Evolutionary conservation across 2,797 vertebrate genomes (phyloP), one percentile per base, ranked within the genome.

Genomic region (Dryobates pubescens): DNA sequence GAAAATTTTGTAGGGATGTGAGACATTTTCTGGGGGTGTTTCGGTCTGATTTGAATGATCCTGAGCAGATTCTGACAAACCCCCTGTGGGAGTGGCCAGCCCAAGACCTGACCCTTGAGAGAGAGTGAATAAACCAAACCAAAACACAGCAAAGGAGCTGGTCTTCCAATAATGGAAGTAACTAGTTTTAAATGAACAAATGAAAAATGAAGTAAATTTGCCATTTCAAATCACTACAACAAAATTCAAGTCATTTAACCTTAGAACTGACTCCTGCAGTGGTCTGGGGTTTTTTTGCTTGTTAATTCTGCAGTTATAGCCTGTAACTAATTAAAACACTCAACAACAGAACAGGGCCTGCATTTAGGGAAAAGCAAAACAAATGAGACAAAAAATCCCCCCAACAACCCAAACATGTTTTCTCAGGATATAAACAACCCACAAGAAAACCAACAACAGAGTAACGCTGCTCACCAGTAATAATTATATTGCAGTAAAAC

Each of bases 351-450:
- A 59, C 59, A 56, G 62, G 32, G 88, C 54, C 36, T 67, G 47
- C 29, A 57, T 51, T 79, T 5, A 69, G n/a, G 27, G 29, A 36
- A 69, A 86, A 73, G 27, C 41, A 57, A 84, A 94, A 92, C 24
- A 83, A 90, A 51, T 51, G 49, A 51, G 49, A 12, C n/a, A 86
- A 23, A 56, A 29, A 56, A 29, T 18, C 8, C 24, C 13, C 15
- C 27, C 13, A 30, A 49, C 58, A 32, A 61, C 53, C 6, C 9
- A 45, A 38, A 17, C 14, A 0, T 2, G 32, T 41, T 63, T 90
- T 87, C n/a, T 82, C n/a, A 80, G 72, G 54, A 34, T 67, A 68
- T 57, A 89, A 93, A 88, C 89, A 90, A 59, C 29, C 86, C 86
- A 86, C 57, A 80, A 53, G 30, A 85, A 85, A 91, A 54, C 9